Percentiles rank a stretch among this genome's conserved stretches.
These are phyloP conservation scores for Ormyrus nitidulus DNA, from an alignment of 2,888 invertebrate genomes.

Conservation along the genomic window DNA sequence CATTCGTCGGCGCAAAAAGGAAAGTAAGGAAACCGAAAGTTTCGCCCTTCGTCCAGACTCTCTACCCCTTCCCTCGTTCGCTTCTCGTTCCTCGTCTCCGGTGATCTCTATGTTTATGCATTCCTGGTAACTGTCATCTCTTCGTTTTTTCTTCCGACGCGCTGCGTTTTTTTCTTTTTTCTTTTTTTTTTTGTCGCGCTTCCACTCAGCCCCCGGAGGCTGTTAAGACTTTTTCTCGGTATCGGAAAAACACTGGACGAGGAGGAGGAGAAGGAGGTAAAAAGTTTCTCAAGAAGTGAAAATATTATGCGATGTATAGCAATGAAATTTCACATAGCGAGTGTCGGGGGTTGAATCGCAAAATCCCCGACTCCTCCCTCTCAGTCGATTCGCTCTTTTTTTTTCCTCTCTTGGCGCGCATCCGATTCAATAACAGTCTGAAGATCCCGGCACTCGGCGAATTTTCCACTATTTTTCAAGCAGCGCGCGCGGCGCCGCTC, in stretches of 20 bases:
- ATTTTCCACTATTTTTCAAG: constrained; percentile 23
- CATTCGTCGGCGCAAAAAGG: neutral
- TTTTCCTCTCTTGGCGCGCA: neutral
- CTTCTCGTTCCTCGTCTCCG: neutral
- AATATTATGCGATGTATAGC: neutral
- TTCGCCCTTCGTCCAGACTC: neutral
- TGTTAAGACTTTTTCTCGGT: too few species aligned
- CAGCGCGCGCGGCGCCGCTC: neutral
- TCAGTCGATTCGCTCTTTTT: too few species aligned
- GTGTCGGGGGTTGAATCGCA: neutral
- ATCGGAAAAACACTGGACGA: too few species aligned
- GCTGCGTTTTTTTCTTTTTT: too few species aligned
- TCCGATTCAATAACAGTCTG: constrained; percentile 21
- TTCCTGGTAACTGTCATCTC: too few species aligned
- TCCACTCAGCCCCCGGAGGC: too few species aligned
- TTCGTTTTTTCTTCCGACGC: too few species aligned
- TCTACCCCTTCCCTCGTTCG: neutral
- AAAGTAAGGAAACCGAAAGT: neutral
- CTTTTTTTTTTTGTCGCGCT: neutral
- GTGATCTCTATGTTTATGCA: neutral
- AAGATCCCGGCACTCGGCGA: neutral
- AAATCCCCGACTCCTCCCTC: neutral
- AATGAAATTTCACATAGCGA: neutral
- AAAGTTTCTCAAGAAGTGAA: neutral
- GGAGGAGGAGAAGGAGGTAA: neutral